Evolutionary conservation across 2,113 vertebrate genomes (phyloP).

Genomic region (Tautogolabrus adspersus): DNA sequence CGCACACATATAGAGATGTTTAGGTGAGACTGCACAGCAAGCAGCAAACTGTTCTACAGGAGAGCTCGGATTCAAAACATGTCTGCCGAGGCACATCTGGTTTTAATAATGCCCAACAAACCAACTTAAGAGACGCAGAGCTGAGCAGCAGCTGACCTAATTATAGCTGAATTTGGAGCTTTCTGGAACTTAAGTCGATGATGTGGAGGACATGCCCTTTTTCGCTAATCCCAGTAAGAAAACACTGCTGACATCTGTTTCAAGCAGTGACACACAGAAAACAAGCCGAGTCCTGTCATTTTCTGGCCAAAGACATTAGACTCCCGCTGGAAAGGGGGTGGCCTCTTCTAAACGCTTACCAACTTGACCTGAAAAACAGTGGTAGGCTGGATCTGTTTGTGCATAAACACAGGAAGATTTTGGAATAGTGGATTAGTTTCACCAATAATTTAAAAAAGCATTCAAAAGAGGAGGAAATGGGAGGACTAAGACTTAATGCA

Average conservation of each 20-base stretch:
- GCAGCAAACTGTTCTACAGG: background rate
- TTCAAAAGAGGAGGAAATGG: background rate
- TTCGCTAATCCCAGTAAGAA: constrained; percentile 67
- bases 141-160: constrained; percentile 71
- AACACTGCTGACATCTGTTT: constrained; percentile 68
- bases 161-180: constrained; percentile 61
- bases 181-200: constrained; percentile 49
- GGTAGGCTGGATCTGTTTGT: constrained; percentile 43
- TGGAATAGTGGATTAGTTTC: constrained; percentile 21
- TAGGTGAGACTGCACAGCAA: too few species aligned
- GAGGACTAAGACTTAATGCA: background rate
- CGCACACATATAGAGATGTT: too few species aligned
- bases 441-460: background rate
- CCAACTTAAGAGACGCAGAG: constrained; percentile 19
- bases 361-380: constrained; percentile 52
- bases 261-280: constrained; percentile 39
- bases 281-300: constrained; percentile 26
- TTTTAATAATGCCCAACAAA: constrained; percentile 39
- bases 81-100: constrained; percentile 45
- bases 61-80: constrained; percentile 25
- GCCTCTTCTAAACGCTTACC: constrained; percentile 12
- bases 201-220: constrained; percentile 42
- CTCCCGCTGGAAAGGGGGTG: constrained; percentile 1
- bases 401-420: constrained; percentile 38
- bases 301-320: constrained; percentile 23